Base-by-base conservation (phyloP, 1,140 invertebrate species). In the Panagrolaimus sp. region DNA sequence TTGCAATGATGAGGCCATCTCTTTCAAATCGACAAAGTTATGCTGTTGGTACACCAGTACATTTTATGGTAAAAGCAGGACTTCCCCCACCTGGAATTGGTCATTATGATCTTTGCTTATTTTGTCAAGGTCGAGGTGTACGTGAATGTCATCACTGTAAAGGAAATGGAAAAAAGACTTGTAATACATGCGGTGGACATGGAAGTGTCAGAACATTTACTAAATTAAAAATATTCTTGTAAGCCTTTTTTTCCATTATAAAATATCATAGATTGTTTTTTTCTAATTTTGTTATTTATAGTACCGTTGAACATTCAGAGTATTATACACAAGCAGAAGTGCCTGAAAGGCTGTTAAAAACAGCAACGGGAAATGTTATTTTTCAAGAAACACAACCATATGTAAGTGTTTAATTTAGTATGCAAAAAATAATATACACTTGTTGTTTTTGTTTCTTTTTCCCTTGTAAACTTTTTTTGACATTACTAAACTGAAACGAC, bases 61-160 rank as follows among this genome's bases (percentile, higher is more conserved):
- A 82, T 65, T 82, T 82, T 67, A 83, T 83, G 81, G 76, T 74
- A 1, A 82, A 83, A 48, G 80, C 80, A 8, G 80, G 80, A 13
- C 74, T 82, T 9, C 80, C 80, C 27, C 80, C 80, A 14, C 80
- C 80, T 38, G 80, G 80, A 65, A 78, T 82, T 43, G 81, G 80
- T 23, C 70, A 76, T 11, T 79, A 83, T 47, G 80, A 82, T 68
- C 46, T 82, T n/a, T 82, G 80, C 69, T 74, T 82, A 47, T 78
- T 80, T 65, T 82, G 80, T 61, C 79, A 83, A 43, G 74, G 75
- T 20, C 31, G 77, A 13, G 79, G 82, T n/a, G 75, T 81, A 13
- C 70, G 73, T 16, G 79, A 83, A 43, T 82, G 80, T 44, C 70
- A 77, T 51, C 80, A 82, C 20, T 82, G 80, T 63, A 83, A 83